Evolutionary conservation across 2,888 invertebrate species (phyloP).

Genomic region (Drosophila birchii): DNA sequence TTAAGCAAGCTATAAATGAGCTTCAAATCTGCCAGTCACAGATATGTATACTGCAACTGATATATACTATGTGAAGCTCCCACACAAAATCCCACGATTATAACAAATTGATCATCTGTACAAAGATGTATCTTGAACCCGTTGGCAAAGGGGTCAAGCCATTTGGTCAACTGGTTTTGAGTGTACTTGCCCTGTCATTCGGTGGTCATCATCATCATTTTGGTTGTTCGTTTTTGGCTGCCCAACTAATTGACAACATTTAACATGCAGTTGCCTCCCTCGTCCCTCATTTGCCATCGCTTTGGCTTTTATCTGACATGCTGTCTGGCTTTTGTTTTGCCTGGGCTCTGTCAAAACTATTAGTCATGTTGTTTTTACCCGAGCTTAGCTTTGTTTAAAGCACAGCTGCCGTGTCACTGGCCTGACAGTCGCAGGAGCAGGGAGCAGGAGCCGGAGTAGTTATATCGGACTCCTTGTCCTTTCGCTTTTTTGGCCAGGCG

Average conservation of each 20-base stretch:
- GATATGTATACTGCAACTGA: not conserved
- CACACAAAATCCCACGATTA: slow-evolving; percentile 12
- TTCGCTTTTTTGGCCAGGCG: slow-evolving; percentile 49
- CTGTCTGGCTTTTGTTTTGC: slow-evolving; percentile 70
- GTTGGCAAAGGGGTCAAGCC: slow-evolving; percentile 28
- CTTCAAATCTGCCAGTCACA: slow-evolving; percentile 19
- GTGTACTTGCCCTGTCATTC: slow-evolving; percentile 48
- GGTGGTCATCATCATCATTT: slow-evolving; percentile 33
- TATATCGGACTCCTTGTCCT: slow-evolving; percentile 30
- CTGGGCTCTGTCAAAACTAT: slow-evolving; percentile 63
- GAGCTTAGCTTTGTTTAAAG: slow-evolving; percentile 59
- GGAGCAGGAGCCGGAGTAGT: slow-evolving; percentile 24
- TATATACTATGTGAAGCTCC: not conserved
- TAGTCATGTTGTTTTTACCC: slow-evolving; percentile 67
- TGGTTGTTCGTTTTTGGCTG: slow-evolving; percentile 45
- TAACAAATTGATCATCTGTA: slow-evolving; percentile 16
- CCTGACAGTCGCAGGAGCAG: slow-evolving; percentile 46
- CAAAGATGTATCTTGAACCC: slow-evolving; percentile 21
- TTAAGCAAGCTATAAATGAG: not conserved
- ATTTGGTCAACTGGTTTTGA: slow-evolving; percentile 31
- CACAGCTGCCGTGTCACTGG: slow-evolving; percentile 54
- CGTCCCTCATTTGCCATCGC: slow-evolving; percentile 49
- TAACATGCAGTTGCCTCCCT: slow-evolving; percentile 41
- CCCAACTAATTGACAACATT: slow-evolving; percentile 67
- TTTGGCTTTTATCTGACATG: slow-evolving; percentile 70